phyloP scores from a whole-genome alignment of 2,888 invertebrate species.

The Hirtodrosophila alboralis region DNA sequence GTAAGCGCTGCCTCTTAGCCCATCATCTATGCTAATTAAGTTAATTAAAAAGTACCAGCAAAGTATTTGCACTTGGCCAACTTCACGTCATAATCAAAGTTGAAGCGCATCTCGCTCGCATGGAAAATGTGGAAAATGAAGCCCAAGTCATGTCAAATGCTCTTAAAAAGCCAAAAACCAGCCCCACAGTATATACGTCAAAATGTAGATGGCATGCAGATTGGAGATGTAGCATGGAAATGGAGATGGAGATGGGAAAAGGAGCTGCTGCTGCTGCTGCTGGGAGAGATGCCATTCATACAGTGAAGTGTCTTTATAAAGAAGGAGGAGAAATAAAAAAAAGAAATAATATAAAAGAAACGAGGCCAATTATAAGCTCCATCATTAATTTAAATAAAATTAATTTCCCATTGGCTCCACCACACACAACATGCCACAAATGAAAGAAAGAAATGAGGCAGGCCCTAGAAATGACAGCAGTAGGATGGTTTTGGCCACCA shows the following conservation, averaged over 20 bases:
- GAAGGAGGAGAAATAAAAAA: slow-evolving; percentile 16
- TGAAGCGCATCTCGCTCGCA: slow-evolving; percentile 61
- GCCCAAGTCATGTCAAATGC: slow-evolving; percentile 76
- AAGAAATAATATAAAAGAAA: slow-evolving; percentile 46
- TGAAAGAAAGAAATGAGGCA: slow-evolving; percentile 39
- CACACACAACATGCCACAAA: slow-evolving; percentile 49
- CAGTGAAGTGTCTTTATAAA: slow-evolving; percentile 49
- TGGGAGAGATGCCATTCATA: slow-evolving; percentile 42
- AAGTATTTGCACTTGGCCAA: slow-evolving; percentile 77
- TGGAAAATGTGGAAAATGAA: slow-evolving; percentile 50
- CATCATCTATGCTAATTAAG: slow-evolving; percentile 76
- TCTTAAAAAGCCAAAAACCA: slow-evolving; percentile 62
- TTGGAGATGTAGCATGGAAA: too few relatives aligned
- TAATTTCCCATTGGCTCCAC: slow-evolving; percentile 59
- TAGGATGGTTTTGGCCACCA: slow-evolving; percentile 68
- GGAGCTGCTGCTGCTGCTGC: too few relatives aligned
- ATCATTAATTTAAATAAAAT: slow-evolving; percentile 78
- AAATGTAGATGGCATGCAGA: slow-evolving; percentile 16
- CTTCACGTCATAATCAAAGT: slow-evolving; percentile 77
- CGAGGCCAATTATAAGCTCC: slow-evolving; percentile 76
- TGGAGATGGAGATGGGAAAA: slow-evolving; percentile 25
- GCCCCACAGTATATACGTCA: slow-evolving; percentile 15
- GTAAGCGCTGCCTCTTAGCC: slow-evolving; percentile 71
- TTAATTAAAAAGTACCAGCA: slow-evolving; percentile 77
- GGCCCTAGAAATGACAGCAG: slow-evolving; percentile 44